Evolutionary conservation across 2,888 invertebrate genomes (phyloP), one percentile per base, ranked within the genome.

Genomic region (Dysmachus trigonus): DNA sequence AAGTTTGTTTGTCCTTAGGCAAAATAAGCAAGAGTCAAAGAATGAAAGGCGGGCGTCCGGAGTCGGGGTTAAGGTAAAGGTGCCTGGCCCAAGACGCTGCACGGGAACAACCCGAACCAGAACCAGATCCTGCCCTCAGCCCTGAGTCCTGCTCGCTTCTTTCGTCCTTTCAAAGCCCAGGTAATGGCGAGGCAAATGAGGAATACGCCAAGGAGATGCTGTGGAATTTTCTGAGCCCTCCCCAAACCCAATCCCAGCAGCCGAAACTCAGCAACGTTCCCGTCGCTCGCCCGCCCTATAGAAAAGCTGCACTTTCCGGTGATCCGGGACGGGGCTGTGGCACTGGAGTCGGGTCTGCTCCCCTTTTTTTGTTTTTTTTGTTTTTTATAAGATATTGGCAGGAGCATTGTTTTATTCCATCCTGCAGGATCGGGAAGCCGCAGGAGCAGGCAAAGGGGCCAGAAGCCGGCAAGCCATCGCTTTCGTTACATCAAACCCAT

Each of bases 1-100:
- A 83, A 83, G 71, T 83, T 83, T 83, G 83, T 83, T 83, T 83
- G 72, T 72, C 83, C 72, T 83, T 30, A 83, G 83, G 72, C 72
- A 35, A 83, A 83, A 71, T 83, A 38, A 83, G 41, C 83, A 83
- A 72, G 35, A 83, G 38, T 72, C 72, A 41, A 72, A 83, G 72
- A 83, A 53, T 53, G 62, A 62, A 62, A 62, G 81, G 62, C 18
- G 62, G 33, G 18, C 62, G n/a, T n/a, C n/a, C n/a, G n/a, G n/a
- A n/a, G n/a, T n/a, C n/a, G n/a, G n/a, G 83, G 27, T 71, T 33
- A 38, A 15, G 83, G 38, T 41, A 83, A 77, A 62, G 81, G 81
- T 35, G 31, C 81, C 62, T 10, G 15, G 22, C 18, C 27, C n/a
- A 47, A 35, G 81, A 82, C 62, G 33, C 22, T 82, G 62, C 33